Base-by-base conservation (phyloP, 2,888 invertebrate species). In the Lottia gigantea region DNA sequence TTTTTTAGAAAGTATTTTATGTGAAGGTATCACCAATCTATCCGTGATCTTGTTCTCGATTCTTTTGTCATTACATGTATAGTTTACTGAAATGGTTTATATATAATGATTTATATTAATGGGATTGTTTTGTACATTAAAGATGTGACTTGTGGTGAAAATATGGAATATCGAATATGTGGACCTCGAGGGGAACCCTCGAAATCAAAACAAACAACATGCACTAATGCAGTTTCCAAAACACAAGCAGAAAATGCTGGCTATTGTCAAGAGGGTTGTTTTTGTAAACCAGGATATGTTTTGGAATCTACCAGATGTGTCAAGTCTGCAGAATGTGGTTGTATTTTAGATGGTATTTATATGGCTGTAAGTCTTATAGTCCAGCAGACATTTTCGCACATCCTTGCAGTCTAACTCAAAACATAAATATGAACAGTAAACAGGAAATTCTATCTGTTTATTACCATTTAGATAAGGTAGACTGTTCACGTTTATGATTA, bases 301-400 rank as follows among this genome's bases (percentile, higher is more conserved):
- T 47, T 80, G 71, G 80, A 81, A 46, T 80, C 71, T 0, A 71
- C 76, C 61, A 64, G 69, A 11, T 85, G 84, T 67, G 74, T 84
- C 0, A 31, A 49, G 1, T 55, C 68, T 1, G 74, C 74, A 8
- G 75, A 83, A 15, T 85, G 85, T 72, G 85, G 85, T 6, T 85
- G 85, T 73, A 46, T 75, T 16, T 77, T 77, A 46, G 70, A 79
- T 12, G 76, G 73, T 64, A 31, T 31, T 0, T 71, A 75, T 64
- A 71, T 78, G 47, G 49, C 67, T 26, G 78, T 74, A 40, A 40
- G 71, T 67, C 0, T 14, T 62, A 8, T 15, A 12, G n/a, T 23
- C 31, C 2, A 8, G 23, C 12, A 16, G 40, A 15, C 11, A 19
- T 12, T 40, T 16, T 25, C 46, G n/a, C 46, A 2, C 45, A 45